phyloP scores from a whole-genome alignment of 2,888 invertebrate genomes.

The Meteorus cinctellus region DNA sequence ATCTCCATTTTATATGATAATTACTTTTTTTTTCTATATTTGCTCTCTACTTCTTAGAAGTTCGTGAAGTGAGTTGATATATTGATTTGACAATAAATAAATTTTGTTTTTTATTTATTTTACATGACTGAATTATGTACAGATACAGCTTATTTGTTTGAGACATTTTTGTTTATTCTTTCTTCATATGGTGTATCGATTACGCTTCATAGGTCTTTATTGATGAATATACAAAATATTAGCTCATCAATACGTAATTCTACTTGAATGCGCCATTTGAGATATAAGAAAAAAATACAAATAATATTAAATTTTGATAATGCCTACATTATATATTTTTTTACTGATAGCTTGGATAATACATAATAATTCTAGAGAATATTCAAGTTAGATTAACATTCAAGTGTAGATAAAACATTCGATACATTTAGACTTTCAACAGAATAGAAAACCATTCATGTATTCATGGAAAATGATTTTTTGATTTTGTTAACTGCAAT shows the following conservation, averaged over 20 bases:
- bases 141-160: not conserved
- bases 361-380: no score
- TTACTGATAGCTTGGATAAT: no score
- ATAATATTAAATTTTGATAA: no score
- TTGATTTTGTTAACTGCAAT: not conserved
- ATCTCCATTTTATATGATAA: constrained; percentile 28
- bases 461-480: no score
- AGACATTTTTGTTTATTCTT: not conserved
- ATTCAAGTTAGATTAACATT: no score
- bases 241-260: not conserved
- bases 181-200: not conserved
- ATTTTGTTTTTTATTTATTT: not conserved
- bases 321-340: no score
- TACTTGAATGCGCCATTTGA: not conserved
- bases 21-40: constrained; percentile 39
- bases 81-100: constrained; percentile 11
- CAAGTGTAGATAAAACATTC: no score
- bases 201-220: not conserved
- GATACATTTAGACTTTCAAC: no score
- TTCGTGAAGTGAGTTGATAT: not conserved
- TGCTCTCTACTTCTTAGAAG: constrained; percentile 37
- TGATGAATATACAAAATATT: not conserved
- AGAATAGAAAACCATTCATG: no score
- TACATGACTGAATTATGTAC: constrained; percentile 2
- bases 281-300: not conserved